Percentiles rank a stretch among this genome's conserved stretches.
Conservation (phyloP, 2,888 invertebrate genomes). For the Sabatieria punctata region DNA sequence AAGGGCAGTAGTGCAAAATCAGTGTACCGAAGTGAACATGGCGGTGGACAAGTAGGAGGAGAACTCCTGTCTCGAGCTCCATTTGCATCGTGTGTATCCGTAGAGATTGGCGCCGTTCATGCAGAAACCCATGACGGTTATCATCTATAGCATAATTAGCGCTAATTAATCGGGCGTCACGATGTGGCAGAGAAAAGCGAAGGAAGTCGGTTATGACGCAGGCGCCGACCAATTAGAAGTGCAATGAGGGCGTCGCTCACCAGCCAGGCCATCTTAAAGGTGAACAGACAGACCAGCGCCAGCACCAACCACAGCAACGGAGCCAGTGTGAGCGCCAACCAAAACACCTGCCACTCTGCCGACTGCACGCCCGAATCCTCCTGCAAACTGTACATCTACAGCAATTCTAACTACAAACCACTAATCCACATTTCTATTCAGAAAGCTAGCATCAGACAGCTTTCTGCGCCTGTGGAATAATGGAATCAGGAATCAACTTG, state of each 20-base stretch:
- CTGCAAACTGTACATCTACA: constrained; percentile 13
- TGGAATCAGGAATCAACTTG: too few species aligned
- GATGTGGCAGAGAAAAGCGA: too few species aligned
- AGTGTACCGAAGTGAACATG: constrained; percentile 4
- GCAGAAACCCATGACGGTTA: constrained; percentile 69
- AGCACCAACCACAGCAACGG: constrained; percentile 72
- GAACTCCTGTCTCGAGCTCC: constrained; percentile 42
- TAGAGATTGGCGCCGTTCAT: constrained; percentile 83
- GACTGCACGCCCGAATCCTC: constrained; percentile 31
- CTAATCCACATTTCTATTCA: background rate
- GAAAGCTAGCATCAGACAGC: background rate
- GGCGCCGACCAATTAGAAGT: too few species aligned
- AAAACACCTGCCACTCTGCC: constrained; percentile 75
- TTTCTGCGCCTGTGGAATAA: too few species aligned
- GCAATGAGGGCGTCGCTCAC: too few species aligned
- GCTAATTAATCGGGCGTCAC: too few species aligned
- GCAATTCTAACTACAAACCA: too few species aligned
- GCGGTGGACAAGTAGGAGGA: constrained; percentile 2
- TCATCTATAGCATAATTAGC: too few species aligned
- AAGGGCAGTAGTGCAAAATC: too few species aligned
- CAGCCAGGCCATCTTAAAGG: constrained; percentile 78
- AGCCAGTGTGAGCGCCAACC: constrained; percentile 69
- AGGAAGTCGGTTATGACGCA: too few species aligned
- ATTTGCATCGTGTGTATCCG: constrained; percentile 85
- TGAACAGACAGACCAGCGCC: constrained; percentile 65